Evolutionary conservation across 2,113 vertebrate species (phyloP).

Genomic region (Struthio camelus): DNA sequence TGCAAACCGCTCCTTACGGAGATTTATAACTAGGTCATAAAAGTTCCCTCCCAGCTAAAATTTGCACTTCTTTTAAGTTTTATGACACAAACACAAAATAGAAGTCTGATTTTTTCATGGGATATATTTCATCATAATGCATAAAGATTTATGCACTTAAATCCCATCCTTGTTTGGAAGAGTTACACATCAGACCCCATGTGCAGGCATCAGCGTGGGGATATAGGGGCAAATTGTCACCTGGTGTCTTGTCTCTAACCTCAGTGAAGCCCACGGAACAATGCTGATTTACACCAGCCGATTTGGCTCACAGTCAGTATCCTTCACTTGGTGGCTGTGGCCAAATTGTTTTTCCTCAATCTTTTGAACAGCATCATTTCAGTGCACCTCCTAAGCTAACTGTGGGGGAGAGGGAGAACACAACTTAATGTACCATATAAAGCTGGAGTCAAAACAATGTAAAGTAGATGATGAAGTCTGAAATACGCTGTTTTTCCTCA

Average conservation of each 20-base stretch:
- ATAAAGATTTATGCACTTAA: not conserved
- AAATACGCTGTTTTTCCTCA: not conserved
- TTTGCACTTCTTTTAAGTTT: constrained; percentile 69
- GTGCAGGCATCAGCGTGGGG: not conserved
- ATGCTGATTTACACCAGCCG: not conserved
- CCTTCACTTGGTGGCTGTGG: not conserved
- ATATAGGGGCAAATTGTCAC: not conserved
- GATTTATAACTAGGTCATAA: constrained; percentile 65
- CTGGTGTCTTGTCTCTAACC: not conserved
- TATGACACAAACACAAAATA: constrained; percentile 42
- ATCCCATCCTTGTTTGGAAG: not conserved
- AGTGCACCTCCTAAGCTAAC: not conserved
- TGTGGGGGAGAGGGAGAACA: not conserved
- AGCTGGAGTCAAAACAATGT: not conserved
- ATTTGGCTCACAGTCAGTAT: not conserved
- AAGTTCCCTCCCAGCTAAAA: constrained; percentile 57
- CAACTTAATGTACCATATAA: not conserved
- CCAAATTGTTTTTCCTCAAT: not conserved
- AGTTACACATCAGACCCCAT: not conserved
- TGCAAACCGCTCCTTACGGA: constrained; percentile 45
- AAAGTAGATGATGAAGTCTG: not conserved
- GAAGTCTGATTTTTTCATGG: not conserved
- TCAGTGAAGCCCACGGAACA: not conserved
- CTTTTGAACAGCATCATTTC: not conserved
- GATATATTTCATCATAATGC: constrained; percentile 26